Conservation (phyloP, 1,140 invertebrate species). For the Papilio aristodemus region DNA sequence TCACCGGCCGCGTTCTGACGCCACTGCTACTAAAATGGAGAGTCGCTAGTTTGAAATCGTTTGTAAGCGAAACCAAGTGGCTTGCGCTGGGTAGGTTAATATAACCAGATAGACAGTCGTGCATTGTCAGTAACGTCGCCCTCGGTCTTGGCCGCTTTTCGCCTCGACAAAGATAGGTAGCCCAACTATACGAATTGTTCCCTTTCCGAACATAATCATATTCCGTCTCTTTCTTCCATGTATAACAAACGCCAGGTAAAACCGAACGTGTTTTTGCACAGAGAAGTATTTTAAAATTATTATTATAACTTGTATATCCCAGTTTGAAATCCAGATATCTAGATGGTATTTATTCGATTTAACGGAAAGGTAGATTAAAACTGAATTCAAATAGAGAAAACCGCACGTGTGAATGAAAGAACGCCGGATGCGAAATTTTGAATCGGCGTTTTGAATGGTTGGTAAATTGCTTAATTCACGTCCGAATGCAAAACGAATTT, state of each 20-base stretch:
- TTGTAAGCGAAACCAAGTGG: conserved; percentile 25
- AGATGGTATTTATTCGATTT: conserved; percentile 3
- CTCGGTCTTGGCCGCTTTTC: conserved; percentile 65
- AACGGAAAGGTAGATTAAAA: conserved; percentile 6
- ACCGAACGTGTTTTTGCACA: conserved; percentile 51
- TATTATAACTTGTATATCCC: conserved; percentile 19
- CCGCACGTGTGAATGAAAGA: conserved; percentile 28
- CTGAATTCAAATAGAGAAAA: conserved; percentile 17
- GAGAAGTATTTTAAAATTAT: conserved; percentile 45
- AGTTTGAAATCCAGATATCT: neutral
- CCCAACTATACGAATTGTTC: conserved; percentile 56
- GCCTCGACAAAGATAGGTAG: conserved; percentile 55
- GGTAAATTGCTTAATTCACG: conserved; percentile 32
- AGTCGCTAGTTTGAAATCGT: conserved; percentile 36
- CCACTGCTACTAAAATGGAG: conserved; percentile 52
- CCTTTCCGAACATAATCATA: conserved; percentile 60
- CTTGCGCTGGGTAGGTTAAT: conserved; percentile 50
- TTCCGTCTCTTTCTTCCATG: conserved; percentile 59
- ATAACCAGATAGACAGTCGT: conserved; percentile 74
- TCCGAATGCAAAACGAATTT: conserved; percentile 34
- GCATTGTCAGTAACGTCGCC: conserved; percentile 75
- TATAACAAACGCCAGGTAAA: conserved; percentile 72
- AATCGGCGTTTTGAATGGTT: conserved; percentile 29
- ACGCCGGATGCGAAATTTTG: conserved; percentile 16
- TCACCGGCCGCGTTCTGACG: conserved; percentile 62